phyloP scores from a whole-genome alignment of 1,140 invertebrate species.

The Conus betulinus region DNA sequence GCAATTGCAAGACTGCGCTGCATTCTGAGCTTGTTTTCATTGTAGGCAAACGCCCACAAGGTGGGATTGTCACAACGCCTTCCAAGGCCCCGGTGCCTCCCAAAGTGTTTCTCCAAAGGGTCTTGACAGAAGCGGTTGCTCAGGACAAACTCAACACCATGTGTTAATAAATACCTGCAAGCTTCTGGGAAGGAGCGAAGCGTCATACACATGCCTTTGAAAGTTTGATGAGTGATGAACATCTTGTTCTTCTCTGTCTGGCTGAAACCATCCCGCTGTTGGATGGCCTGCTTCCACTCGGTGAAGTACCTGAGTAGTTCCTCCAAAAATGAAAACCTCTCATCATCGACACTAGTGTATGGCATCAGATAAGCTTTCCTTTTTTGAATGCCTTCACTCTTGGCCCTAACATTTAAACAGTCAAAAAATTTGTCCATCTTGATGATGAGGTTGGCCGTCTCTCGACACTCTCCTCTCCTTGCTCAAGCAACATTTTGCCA shows the following conservation, averaged over 20 bases:
- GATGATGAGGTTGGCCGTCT: no score
- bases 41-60: constrained; percentile 14
- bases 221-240: constrained; percentile 17
- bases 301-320: background rate
- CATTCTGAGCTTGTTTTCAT: constrained; percentile 4
- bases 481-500: no score
- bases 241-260: constrained; percentile 16
- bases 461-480: no score
- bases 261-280: constrained; percentile 12
- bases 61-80: constrained; percentile 20
- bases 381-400: no score
- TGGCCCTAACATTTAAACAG: no score
- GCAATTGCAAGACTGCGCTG: background rate
- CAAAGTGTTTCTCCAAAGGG: constrained; percentile 26
- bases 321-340: background rate
- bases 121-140: constrained; percentile 23
- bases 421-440: no score
- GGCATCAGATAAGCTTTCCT: constrained; percentile 7
- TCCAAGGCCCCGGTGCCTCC: constrained; percentile 1
- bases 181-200: constrained; percentile 1
- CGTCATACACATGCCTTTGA: constrained; percentile 24
- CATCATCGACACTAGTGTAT: constrained; percentile 8
- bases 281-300: background rate
- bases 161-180: no score
- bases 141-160: constrained; percentile 22